phyloP scores from a whole-genome alignment of 2,113 vertebrate species.

The Cottus gobio region DNA sequence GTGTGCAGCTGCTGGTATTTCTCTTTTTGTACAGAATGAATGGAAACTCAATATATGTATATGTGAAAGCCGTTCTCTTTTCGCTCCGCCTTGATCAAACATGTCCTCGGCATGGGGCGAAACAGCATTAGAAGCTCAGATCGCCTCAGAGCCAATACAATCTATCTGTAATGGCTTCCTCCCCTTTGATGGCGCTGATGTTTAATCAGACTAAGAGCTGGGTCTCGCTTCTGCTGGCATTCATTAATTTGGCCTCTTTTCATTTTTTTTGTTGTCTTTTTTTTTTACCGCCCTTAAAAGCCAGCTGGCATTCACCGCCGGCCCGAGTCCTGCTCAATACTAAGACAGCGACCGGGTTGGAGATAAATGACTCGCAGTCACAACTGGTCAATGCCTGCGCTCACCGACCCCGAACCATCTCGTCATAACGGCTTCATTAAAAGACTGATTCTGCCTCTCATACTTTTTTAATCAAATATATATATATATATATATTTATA shows the following conservation, averaged over 20 bases:
- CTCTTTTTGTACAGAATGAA: constrained; percentile 22
- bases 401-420: constrained; percentile 11
- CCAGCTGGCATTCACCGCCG: constrained; percentile 71
- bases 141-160: constrained; percentile 74
- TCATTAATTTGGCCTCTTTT: constrained; percentile 76
- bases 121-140: constrained; percentile 48
- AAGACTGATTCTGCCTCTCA: constrained; percentile 3
- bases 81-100: constrained; percentile 49
- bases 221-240: constrained; percentile 59
- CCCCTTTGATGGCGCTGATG: constrained; percentile 72
- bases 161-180: constrained; percentile 81
- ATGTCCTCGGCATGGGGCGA: constrained; percentile 35
- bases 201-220: constrained; percentile 86
- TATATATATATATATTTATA: too few species aligned
- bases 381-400: constrained; percentile 45
- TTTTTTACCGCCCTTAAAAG: constrained; percentile 61
- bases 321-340: constrained; percentile 76
- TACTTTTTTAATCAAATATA: constrained; percentile 27
- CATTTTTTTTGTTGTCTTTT: constrained; percentile 73
- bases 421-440: constrained; percentile 17
- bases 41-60: constrained; percentile 20
- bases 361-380: constrained; percentile 71
- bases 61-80: constrained; percentile 45
- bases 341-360: constrained; percentile 62
- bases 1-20: constrained; percentile 11